Base-by-base conservation (phyloP, 1,140 invertebrate species). In the Drosophila pruinosa region DNA sequence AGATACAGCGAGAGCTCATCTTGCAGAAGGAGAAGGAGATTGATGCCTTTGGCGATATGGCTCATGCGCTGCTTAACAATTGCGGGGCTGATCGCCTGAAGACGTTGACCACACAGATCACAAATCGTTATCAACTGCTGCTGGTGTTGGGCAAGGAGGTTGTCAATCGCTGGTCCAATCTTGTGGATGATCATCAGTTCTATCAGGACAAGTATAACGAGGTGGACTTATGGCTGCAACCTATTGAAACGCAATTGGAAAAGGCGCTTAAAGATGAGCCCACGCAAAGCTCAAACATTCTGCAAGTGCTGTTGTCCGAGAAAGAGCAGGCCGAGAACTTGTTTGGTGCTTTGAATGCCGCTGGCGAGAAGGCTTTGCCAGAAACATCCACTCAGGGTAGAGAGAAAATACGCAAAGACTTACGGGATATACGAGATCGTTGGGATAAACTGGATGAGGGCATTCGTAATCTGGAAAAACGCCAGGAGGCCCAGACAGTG, bases 371-470 rank as follows among this genome's bases (percentile, higher is more conserved):
- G 90, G 94, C 98, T 19, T 94, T 97, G 68, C 96, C 97, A 0
- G 97, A 98, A 91, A 99, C 98, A 3, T 96, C 97, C 2, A 95
- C 97, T 19, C 93, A 94, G 79, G 98, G 98, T 7, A 93, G 98
- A 62, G 98, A 99, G 91, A 95, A 94, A 28, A 95, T 99, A 34
- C 93, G 98, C 6, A 94, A 96, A 70, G 95, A 98, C 78, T 92
- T 98, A 65, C 93, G 96, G 90, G 93, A 93, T 15, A 93, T 95
- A 53, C 94, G 95, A 88, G 96, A 97, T 83, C 93, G 96, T 86
- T 98, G 97, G 96, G 97, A 98, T 72, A 94, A 94, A 86, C 91
- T 98, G 0, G 95, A 96, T 52, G 96, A 96, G 90, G 94, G 94
- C 63, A 95, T 98, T 52, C 93, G 94, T 52, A 95, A 96, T 80